Base-by-base conservation (phyloP, 2,888 invertebrate genomes). In the Gastracanthus pulcherrimus region DNA sequence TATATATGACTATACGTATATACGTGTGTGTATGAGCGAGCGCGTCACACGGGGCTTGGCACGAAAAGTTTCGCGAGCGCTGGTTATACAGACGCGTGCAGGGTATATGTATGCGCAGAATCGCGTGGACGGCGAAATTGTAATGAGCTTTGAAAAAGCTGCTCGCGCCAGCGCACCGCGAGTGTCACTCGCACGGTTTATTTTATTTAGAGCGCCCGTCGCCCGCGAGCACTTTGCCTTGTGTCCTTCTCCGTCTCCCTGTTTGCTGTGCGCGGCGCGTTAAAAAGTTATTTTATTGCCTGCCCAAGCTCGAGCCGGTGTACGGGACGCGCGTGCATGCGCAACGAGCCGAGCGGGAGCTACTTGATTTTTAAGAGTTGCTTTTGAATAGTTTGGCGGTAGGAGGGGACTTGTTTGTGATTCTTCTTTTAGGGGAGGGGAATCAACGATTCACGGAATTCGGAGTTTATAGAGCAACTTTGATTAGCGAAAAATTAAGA, bases 91-190 rank as follows among this genome's bases (percentile, higher is more conserved):
- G 36, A 29, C n/a, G n/a, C n/a, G n/a, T n/a, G n/a, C n/a, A n/a
- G n/a, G n/a, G n/a, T n/a, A n/a, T n/a, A n/a, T n/a, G n/a, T n/a
- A n/a, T n/a, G n/a, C n/a, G n/a, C n/a, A n/a, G n/a, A n/a, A n/a
- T n/a, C n/a, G n/a, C n/a, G n/a, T n/a, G 36, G 7, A 29, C 38
- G 69, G 41, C 55, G 31, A 67, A 67, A 60, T 69, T 60, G 60
- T 80, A 80, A 80, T 74, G 74, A 80, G 80, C 60, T 74, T 60
- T 71, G 66, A 72, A 79, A 79, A 79, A 79, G 38, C 38, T 2
- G 34, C 64, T n/a, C 0, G 55, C 19, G n/a, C n/a, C n/a, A 16
- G n/a, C n/a, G n/a, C n/a, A n/a, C n/a, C n/a, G n/a, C 66, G 69
- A 11, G 45, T 34, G 19, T 34, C 66, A 38, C 3, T 64, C n/a